Evolutionary conservation across 2,113 vertebrate species (phyloP).

Genomic region (Paracanthobrama guichenoti): DNA sequence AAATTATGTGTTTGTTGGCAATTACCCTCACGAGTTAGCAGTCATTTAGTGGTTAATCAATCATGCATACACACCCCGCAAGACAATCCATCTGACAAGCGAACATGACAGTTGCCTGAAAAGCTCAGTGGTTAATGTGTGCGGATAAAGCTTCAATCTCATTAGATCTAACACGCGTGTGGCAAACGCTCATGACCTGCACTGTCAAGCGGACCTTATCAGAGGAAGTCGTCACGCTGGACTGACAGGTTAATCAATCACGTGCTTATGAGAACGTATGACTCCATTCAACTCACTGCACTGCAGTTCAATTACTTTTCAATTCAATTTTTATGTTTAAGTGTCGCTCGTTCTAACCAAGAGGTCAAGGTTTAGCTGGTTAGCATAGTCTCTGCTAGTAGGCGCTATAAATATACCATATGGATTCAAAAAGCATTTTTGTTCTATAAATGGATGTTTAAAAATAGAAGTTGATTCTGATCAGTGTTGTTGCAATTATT

Average conservation of each 20-base stretch:
- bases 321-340: neutral
- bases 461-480: neutral
- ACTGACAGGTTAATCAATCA: constrained; percentile 42
- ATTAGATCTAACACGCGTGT: constrained; percentile 22
- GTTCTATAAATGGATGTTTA: neutral
- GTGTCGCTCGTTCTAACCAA: neutral
- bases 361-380: constrained; percentile 14
- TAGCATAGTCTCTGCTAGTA: neutral
- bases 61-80: constrained; percentile 18
- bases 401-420: neutral
- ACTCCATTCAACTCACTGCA: neutral
- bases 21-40: constrained; percentile 33
- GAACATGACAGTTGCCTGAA: constrained; percentile 24
- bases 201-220: constrained; percentile 34
- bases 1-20: constrained; percentile 40
- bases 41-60: constrained; percentile 47
- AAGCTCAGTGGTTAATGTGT: constrained; percentile 25
- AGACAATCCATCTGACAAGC: constrained; percentile 28
- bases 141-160: constrained; percentile 16
- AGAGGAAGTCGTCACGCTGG: constrained; percentile 8
- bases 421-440: neutral
- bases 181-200: constrained; percentile 1
- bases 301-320: constrained; percentile 10
- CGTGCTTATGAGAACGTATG: neutral
- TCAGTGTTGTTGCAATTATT: neutral